These are phyloP conservation scores for Sphecodes monilicornis DNA, from an alignment of 2,888 invertebrate genomes.

Conservation along the genomic window DNA sequence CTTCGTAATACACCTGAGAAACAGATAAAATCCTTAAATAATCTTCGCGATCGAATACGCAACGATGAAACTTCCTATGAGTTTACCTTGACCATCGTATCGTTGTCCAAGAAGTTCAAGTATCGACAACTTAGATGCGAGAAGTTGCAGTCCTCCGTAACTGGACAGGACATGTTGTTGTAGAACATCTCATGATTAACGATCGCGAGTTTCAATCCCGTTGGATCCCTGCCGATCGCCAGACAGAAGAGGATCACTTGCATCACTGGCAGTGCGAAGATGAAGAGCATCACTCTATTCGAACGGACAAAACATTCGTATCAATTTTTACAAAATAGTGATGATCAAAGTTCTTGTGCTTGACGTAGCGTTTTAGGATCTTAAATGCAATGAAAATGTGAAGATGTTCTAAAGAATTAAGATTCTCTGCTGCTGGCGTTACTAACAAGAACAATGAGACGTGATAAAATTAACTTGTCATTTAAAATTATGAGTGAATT, in stretches of 20 bases:
- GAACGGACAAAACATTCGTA: not conserved
- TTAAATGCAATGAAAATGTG: too few relatives aligned
- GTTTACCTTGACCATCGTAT: conserved; percentile 89
- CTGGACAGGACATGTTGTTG: conserved; percentile 85
- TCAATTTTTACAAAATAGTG: not conserved
- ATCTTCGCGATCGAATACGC: not conserved
- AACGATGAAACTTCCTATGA: not conserved
- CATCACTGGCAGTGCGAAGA: conserved; percentile 96
- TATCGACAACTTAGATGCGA: conserved; percentile 92
- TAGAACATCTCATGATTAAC: conserved; percentile 89
- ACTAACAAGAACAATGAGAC: too few relatives aligned
- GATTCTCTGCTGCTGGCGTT: too few relatives aligned
- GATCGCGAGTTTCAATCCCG: conserved; percentile 92
- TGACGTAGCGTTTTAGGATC: too few relatives aligned
- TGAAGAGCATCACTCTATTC: conserved; percentile 93
- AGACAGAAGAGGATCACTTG: conserved; percentile 97
- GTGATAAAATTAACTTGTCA: not conserved
- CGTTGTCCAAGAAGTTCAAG: conserved; percentile 90
- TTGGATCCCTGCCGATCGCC: conserved; percentile 95
- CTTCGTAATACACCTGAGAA: conserved; percentile 87
- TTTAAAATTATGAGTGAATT: not conserved
- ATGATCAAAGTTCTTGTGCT: too few relatives aligned
- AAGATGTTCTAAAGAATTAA: too few relatives aligned
- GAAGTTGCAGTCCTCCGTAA: conserved; percentile 89
- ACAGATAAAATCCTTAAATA: not conserved